Evolutionary conservation across 2,888 invertebrate genomes (phyloP), one percentile per base, ranked within the genome.

Genomic region (Synergus japonicus): DNA sequence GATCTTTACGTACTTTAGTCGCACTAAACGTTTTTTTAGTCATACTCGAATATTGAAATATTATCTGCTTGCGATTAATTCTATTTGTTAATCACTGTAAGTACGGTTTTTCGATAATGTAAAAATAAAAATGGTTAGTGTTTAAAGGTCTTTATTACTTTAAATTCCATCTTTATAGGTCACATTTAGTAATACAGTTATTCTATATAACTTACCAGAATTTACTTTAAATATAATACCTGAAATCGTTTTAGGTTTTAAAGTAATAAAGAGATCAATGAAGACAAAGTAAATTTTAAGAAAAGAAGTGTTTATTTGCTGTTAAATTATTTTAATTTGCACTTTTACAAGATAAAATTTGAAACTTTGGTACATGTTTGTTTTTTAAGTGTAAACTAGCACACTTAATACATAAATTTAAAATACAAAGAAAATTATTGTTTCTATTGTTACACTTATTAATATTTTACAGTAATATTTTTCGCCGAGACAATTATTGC

Each of bases 291-390:
- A n/a, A 10, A 54, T 73, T 54, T 58, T 58, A n/a, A 41, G 37
- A 58, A 73, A 73, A 41, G 73, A 73, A 54, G 73, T 69, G 29
- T 73, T 73, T 73, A 73, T 73, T 73, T 41, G n/a, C 5, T 10
- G n/a, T 29, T 37, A n/a, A 58, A 73, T 29, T 67, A 9, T 44
- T 46, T 37, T 15, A 54, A 37, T 54, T 37, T 54, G 37, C 69
- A 69, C 69, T 69, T 69, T 73, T 73, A 49, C 46, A 54, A 41
- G 73, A 73, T 54, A 37, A 1, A 37, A 37, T 58, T 73, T 18
- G 41, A 73, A 37, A 73, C 73, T 37, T 46, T 67, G 22, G 44
- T 67, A 46, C 22, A 44, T 22, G 44, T 44, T 46, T 54, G 37
- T 5, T 37, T 15, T 15, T 49, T 73, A 49, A 49, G 29, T 69